Base-by-base conservation (phyloP, 2,888 invertebrate species). In the Elegia similella region DNA sequence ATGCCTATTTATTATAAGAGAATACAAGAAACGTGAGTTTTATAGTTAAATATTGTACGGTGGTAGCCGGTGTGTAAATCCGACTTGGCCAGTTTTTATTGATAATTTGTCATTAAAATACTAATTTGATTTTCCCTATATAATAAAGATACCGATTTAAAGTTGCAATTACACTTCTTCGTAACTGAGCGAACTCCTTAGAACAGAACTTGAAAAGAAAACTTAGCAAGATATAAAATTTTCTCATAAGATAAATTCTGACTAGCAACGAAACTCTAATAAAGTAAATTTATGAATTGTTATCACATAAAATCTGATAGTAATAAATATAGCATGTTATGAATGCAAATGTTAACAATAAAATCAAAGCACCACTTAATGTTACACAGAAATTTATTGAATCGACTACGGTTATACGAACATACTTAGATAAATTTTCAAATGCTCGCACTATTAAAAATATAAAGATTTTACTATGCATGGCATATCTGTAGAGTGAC, bases 341-440 rank as follows among this genome's bases (percentile, higher is more conserved):
- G 57, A 55, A 67, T 62, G 62, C 61, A 63, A 64, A 62, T 62
- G 62, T 59, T 60, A 56, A 63, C 61, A 62, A 66, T 66, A 64
- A 67, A 65, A 63, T 53, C 61, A 60, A 67, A 64, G 62, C 61
- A 66, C 63, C 60, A 62, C 63, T 64, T 66, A 63, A 60, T 55
- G 57, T 53, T 60, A 55, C 56, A 55, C 16, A 43, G 42, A 57
- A 55, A 62, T 61, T 59, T 61, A 61, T 61, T 58, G 55, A 43
- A 54, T 53, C 32, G 58, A 46, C 55, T 56, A 48, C 56, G 34
- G 52, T 57, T 57, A 48, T 57, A 47, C 50, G 30, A 32, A 42
- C 46, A 55, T 56, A 16, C 42, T 23, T 38, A 48, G 48, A 48
- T 48, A 56, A 13, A 42, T 48, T 42, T 56, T 48, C 38, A 47